These are phyloP conservation scores for Drosophila prostipennis DNA, from an alignment of 2,888 invertebrate genomes.

Conservation along the genomic window DNA sequence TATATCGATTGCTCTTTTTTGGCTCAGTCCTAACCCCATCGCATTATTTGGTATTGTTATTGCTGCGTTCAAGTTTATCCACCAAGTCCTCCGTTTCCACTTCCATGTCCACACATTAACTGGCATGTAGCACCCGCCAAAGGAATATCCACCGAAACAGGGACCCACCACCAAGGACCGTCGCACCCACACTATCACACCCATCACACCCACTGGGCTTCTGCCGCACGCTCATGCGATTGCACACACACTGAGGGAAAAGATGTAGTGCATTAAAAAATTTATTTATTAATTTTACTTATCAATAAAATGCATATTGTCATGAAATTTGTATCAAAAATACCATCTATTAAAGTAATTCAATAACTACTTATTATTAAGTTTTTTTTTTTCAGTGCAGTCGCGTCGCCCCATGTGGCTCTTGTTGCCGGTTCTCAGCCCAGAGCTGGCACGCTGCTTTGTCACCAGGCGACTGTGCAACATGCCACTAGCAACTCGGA, in stretches of 20 bases:
- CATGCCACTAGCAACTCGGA: constrained; percentile 24
- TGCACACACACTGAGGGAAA: constrained; percentile 6
- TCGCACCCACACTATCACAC: constrained; percentile 22
- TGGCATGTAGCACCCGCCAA: constrained; percentile 49
- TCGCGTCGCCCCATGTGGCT: constrained; percentile 30
- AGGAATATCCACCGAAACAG: constrained; percentile 38
- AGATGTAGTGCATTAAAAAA: not conserved
- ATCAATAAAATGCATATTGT: no score
- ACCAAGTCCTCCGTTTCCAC: constrained; percentile 4
- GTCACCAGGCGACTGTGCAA: constrained; percentile 24
- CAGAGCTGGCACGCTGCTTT: constrained; percentile 19
- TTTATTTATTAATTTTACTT: not conserved
- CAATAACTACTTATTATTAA: no score
- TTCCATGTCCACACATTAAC: constrained; percentile 37
- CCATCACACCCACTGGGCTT: constrained; percentile 13
- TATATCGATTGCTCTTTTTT: constrained; percentile 57
- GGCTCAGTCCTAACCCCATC: constrained; percentile 29
- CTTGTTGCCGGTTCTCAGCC: constrained; percentile 29
- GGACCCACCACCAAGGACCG: constrained; percentile 29
- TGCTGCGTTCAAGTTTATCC: constrained; percentile 45
- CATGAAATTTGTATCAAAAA: no score
- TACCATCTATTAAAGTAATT: no score
- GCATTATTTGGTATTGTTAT: constrained; percentile 40
- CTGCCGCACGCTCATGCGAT: constrained; percentile 20
- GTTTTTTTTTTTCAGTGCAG: constrained; percentile 4